Evolutionary conservation across 2,888 invertebrate species (phyloP).

Genomic region (Ischnura elegans): DNA sequence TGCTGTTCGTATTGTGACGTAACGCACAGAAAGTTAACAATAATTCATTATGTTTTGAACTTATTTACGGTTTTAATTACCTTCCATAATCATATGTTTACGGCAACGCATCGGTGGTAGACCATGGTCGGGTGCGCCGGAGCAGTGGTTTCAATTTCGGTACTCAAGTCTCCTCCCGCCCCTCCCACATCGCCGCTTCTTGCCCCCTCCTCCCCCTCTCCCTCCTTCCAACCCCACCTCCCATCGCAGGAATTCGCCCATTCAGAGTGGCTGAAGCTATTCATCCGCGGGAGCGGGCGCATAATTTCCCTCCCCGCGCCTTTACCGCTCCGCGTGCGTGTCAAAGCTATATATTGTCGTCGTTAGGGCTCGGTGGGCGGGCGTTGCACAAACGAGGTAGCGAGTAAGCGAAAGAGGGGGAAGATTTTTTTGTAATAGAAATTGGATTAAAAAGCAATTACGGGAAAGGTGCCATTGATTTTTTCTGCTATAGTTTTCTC

Average conservation of each 20-base stretch:
- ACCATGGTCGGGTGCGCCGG: no score
- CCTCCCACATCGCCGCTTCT: not conserved
- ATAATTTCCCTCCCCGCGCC: not conserved
- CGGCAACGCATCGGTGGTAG: no score
- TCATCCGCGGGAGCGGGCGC: not conserved
- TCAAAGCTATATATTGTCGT: constrained; percentile 23
- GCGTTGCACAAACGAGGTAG: not conserved
- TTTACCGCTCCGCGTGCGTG: constrained; percentile 10
- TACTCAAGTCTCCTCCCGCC: not conserved
- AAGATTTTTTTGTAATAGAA: not conserved
- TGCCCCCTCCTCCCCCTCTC: not conserved
- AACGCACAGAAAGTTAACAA: no score
- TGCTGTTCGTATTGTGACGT: no score
- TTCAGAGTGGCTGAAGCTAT: constrained; percentile 5
- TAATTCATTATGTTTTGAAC: no score
- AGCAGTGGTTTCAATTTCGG: no score
- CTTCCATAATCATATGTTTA: no score
- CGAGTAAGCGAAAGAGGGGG: no score
- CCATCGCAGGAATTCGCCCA: constrained; percentile 22
- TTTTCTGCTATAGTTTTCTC: not conserved
- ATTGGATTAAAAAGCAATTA: constrained; percentile 35
- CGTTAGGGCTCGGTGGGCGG: not conserved
- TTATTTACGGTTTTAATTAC: no score
- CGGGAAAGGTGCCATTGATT: not conserved
- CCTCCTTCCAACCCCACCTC: not conserved